Evolutionary conservation across 2,113 vertebrate genomes (phyloP).

Genomic region (Nothobranchius kuhntae): DNA sequence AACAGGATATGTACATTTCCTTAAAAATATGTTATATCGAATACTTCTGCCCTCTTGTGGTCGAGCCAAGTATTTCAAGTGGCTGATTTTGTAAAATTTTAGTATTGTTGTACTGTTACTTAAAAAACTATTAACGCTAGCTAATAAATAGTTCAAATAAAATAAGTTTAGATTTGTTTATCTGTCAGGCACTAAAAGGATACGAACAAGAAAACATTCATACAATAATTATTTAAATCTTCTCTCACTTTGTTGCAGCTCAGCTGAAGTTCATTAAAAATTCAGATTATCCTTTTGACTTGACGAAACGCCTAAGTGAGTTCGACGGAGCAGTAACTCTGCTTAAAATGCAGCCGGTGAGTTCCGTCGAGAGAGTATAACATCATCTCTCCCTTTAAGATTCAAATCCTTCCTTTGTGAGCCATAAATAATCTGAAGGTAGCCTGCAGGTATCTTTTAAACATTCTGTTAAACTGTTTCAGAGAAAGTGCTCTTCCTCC

Average conservation of each 20-base stretch:
- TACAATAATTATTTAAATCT: neutral
- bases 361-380: conserved; percentile 39
- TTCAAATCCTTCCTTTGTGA: conserved; percentile 44
- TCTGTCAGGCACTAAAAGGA: too few relatives aligned
- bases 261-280: conserved; percentile 5
- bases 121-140: too few relatives aligned
- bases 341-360: conserved; percentile 31
- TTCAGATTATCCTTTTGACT: conserved; percentile 9
- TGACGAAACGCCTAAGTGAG: conserved; percentile 7
- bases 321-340: conserved; percentile 2
- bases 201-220: neutral
- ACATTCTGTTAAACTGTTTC: conserved; percentile 57
- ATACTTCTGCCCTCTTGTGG: too few relatives aligned
- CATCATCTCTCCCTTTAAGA: conserved; percentile 38
- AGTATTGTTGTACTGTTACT: too few relatives aligned
- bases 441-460: conserved; percentile 54
- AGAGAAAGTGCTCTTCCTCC: conserved; percentile 32
- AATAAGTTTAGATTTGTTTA: too few relatives aligned
- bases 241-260: neutral
- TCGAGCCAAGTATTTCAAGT: too few relatives aligned
- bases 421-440: conserved; percentile 55
- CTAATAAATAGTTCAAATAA: too few relatives aligned
- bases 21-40: too few relatives aligned
- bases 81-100: too few relatives aligned
- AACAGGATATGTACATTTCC: neutral